Evolutionary conservation across 1,140 invertebrate species (phyloP), one percentile per base, ranked within the genome.

Genomic region (Lepidostoma basale): DNA sequence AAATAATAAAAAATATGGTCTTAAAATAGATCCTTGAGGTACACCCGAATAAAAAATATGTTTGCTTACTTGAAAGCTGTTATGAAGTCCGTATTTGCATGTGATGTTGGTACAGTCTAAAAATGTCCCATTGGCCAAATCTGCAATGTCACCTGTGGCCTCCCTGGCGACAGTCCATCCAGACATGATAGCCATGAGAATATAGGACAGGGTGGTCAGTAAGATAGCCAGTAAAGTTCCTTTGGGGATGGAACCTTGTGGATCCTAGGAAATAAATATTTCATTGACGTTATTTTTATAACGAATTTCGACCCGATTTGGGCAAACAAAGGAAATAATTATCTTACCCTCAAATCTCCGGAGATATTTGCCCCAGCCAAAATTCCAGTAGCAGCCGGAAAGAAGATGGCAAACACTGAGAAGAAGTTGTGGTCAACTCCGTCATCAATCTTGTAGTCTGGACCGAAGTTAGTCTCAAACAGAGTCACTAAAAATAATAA

Each of bases 381-480:
- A 77, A 98, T 98, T 20, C 97, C 97, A 23, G 96, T 98, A 9
- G 96, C 96, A 0, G 97, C 96, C 10, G 97, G 97, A 77, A 99
- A 99, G 82, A 98, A 99, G 58, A 98, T 94, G 6, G 95, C 88
- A 81, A 98, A 97, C 0, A 98, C 94, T 1, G 94, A 94, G 81
- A 98, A 98, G 82, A 98, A 97, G 77, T 89, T 86, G 75, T 94
- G 90, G n/a, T 88, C 59, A 0, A 87, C 83, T 0, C 86, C 88
- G 69, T 91, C 88, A 58, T 83, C 86, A 23, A 78, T 74, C 36
- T 91, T 83, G 79, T 95, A 98, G 74, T 93, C 89, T 0, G 94
- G 79, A 23, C 81, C 81, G 39, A 95, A 83, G 80, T 97, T 97
- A 62, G 88, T 83, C 28, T 81, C 77, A 12, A 95, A 81, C 5